Percentiles rank a stretch among this genome's conserved stretches.
Evolutionary conservation across 2,888 invertebrate species (phyloP).

Genomic region (Acanthopleura granulata): DNA sequence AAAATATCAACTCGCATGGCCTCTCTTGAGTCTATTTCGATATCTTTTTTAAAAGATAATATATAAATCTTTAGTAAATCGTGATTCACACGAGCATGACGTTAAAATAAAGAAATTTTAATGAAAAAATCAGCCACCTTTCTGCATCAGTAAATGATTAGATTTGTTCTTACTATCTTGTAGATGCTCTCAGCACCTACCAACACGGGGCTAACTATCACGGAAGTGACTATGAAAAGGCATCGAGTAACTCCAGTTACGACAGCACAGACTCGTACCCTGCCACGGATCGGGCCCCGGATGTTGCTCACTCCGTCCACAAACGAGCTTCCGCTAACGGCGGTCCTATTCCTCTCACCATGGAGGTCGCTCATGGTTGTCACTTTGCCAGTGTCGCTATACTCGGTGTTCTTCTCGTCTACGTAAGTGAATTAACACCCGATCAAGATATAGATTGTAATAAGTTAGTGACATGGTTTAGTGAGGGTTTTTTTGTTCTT

Average conservation of each 20-base stretch:
- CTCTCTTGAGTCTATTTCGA: too few species aligned
- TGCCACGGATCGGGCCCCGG: neutral
- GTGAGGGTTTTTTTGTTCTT: too few species aligned
- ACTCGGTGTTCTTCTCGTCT: slow-evolving; percentile 8
- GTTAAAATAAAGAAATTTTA: too few species aligned
- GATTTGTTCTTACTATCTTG: too few species aligned
- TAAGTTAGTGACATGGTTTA: too few species aligned
- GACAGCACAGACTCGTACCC: neutral
- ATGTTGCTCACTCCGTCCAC: slow-evolving; percentile 3
- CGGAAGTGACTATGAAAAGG: neutral
- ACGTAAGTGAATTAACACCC: neutral
- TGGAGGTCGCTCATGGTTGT: slow-evolving; percentile 9
- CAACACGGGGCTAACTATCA: neutral
- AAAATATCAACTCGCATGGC: too few species aligned
- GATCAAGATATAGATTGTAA: too few species aligned
- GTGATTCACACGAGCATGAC: too few species aligned
- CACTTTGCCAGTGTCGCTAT: slow-evolving; percentile 15
- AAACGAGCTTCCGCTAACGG: neutral
- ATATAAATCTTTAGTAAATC: too few species aligned
- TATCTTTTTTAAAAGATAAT: too few species aligned
- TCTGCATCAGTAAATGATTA: too few species aligned
- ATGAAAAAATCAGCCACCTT: too few species aligned
- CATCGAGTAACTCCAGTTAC: neutral
- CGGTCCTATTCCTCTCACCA: neutral
- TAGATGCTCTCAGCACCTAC: neutral